These are phyloP conservation scores for Lamellibrachia columna DNA, from an alignment of 2,888 invertebrate genomes.

Conservation along the genomic window DNA sequence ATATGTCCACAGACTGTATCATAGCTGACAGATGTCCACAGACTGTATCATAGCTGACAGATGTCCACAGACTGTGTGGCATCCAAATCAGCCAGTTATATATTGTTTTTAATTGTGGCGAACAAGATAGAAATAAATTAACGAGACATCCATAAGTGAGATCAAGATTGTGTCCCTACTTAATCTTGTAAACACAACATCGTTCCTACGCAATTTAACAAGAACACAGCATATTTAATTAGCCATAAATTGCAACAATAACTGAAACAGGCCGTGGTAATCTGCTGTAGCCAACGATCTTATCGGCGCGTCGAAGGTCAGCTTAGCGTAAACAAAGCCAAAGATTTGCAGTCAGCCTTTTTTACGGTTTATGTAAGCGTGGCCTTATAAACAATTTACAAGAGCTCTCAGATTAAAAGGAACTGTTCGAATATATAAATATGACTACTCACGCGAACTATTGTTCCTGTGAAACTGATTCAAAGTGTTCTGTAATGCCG, in stretches of 20 bases:
- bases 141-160: too few species aligned
- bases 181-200: neutral
- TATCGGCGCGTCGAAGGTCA: neutral
- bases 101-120: too few species aligned
- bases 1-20: too few species aligned
- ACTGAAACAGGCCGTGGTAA: too few species aligned
- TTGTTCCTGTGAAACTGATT: neutral
- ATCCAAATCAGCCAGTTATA: too few species aligned
- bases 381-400: neutral
- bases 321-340: neutral
- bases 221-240: neutral
- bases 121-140: too few species aligned
- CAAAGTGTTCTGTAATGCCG: neutral
- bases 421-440: neutral
- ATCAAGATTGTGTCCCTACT: neutral
- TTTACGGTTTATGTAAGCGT: neutral
- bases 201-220: too few species aligned
- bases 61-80: too few species aligned
- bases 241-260: neutral
- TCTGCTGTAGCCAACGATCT: neutral
- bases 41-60: too few species aligned
- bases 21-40: too few species aligned
- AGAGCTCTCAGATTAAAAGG: neutral
- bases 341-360: neutral
- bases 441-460: neutral